Base-by-base conservation (phyloP, 2,888 invertebrate genomes). In the Hirtodrosophila cameraria region DNA sequence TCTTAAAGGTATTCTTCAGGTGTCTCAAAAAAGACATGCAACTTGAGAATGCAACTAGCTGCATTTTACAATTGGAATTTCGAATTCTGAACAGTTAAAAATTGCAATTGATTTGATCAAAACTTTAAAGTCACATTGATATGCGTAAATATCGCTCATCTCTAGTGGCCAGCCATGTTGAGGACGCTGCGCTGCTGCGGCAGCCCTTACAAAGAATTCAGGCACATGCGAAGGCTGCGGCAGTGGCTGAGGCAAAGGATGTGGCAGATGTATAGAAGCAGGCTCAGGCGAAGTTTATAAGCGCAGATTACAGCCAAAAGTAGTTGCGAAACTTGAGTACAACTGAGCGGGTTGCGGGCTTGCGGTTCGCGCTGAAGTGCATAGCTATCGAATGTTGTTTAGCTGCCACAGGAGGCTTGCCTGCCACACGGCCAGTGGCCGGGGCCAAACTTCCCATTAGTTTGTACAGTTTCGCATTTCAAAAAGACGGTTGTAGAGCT, bases 271-370 rank as follows among this genome's bases (percentile, higher is more conserved):
- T n/a, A n/a, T n/a, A n/a, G n/a, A n/a, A n/a, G n/a, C n/a, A n/a
- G 36, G 23, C 64, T 15, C 27, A 7, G 18, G 18, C 31, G 13
- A 48, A 55, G 59, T 59, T 71, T 48, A 52, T 55, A 57, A 71
- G 53, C 66, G 53, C 53, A 49, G 70, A 72, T 70, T 70, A 72
- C 57, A 57, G 72, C 23, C 49, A 13, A 49, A 58, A 61, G 66
- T 64, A 71, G 60, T 71, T 64, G 39, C 31, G 13, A 39, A 55
- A 41, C 55, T 52, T 52, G 20, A 43, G 12, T 25, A 36, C 41
- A 36, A 12, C 16, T 23, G 23, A 23, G n/a, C 3, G 18, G 12
- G 27, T 1, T 13, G 38, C 9, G 31, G 31, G 25, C 18, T 20
- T 20, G 13, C 6, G 13, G 23, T 23, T 23, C 23, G 1, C 12